These are phyloP conservation scores for Accipiter virgatus DNA, from an alignment of 2,113 vertebrate species.

Conservation along the genomic window DNA sequence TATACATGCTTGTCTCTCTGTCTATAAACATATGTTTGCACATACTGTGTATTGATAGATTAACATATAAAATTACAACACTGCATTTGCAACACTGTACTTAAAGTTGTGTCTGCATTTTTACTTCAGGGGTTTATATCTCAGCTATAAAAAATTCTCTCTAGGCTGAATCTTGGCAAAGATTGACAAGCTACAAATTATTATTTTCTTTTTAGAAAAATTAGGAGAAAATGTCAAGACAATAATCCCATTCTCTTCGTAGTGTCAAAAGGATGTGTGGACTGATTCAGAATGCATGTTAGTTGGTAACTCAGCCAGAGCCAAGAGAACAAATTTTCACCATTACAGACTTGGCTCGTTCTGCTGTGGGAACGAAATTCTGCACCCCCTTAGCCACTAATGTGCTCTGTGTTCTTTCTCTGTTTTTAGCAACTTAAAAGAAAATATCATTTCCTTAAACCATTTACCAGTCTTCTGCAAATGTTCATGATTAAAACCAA, in stretches of 20 bases:
- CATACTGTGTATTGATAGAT: slow-evolving; percentile 77
- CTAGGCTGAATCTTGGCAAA: slow-evolving; percentile 46
- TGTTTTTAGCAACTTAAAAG: not conserved
- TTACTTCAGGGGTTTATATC: slow-evolving; percentile 71
- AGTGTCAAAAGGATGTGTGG: not conserved
- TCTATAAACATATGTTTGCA: slow-evolving; percentile 80
- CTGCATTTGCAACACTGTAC: slow-evolving; percentile 72
- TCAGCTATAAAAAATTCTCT: slow-evolving; percentile 64
- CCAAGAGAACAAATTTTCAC: slow-evolving; percentile 6
- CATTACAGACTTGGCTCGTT: not conserved
- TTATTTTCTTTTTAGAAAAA: slow-evolving; percentile 29
- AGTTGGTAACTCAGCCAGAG: not conserved
- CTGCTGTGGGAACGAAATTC: not conserved
- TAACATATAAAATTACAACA: slow-evolving; percentile 76
- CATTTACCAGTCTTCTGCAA: not conserved
- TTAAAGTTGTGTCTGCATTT: slow-evolving; percentile 78
- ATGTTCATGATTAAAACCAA: not conserved
- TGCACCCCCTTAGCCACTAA: not conserved
- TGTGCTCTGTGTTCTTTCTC: not conserved
- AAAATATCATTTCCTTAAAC: not conserved
- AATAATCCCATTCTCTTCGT: not conserved
- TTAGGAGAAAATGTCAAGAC: not conserved
- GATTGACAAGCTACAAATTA: slow-evolving; percentile 29
- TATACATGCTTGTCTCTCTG: slow-evolving; percentile 74
- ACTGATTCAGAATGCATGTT: not conserved